Conservation (phyloP, 2,113 vertebrate genomes). For the Baryphthengus martii region DNA sequence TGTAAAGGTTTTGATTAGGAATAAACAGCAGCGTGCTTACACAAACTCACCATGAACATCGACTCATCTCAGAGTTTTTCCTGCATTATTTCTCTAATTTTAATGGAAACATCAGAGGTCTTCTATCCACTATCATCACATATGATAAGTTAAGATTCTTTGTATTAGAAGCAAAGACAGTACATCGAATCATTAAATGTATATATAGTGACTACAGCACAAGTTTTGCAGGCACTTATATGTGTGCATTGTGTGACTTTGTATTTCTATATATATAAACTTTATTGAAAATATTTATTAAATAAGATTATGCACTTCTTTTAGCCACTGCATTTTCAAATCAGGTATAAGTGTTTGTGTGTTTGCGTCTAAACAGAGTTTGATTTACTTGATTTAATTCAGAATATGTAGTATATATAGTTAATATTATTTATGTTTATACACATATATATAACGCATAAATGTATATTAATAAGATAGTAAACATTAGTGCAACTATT, state of each 20-base stretch:
- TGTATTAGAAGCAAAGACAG: background rate
- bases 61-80: background rate
- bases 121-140: background rate
- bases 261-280: background rate
- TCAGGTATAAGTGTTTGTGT: background rate
- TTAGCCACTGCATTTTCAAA: background rate
- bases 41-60: background rate
- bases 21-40: background rate
- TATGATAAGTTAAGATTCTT: background rate
- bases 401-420: no score
- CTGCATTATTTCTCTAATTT: background rate
- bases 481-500: background rate
- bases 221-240: background rate
- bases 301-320: background rate
- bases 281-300: background rate
- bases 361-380: background rate
- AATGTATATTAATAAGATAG: background rate
- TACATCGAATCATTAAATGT: background rate
- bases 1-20: background rate
- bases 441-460: background rate
- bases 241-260: rapidly evolving
- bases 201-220: background rate
- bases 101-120: background rate
- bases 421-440: background rate
- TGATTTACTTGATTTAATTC: background rate